phyloP scores from a whole-genome alignment of 2,888 invertebrate genomes.

The Atrina japonica region DNA sequence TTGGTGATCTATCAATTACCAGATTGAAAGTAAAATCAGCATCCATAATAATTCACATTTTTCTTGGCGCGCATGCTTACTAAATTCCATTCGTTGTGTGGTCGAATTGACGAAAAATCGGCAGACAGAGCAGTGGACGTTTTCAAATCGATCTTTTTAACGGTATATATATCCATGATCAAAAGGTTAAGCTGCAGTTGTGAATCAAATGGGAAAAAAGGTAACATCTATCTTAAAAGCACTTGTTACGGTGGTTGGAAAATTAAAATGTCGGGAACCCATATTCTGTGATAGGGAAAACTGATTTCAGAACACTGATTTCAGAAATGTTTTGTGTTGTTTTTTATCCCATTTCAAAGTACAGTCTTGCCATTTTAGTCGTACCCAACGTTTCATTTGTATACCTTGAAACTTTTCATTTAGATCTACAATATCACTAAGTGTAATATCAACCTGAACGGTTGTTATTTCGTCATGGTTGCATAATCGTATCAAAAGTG shows the following conservation, averaged over 20 bases:
- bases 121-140: not conserved
- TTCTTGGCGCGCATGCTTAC: not conserved
- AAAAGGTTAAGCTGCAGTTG: constrained; percentile 39
- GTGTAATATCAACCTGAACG: constrained; percentile 1
- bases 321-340: too few species aligned
- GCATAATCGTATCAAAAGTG: too few species aligned
- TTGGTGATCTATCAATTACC: constrained; percentile 6
- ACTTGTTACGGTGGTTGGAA: constrained; percentile 19
- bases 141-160: not conserved
- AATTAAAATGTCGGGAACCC: constrained; percentile 31
- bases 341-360: constrained; percentile 15
- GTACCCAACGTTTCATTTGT: constrained; percentile 16
- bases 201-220: constrained; percentile 49
- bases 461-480: too few species aligned
- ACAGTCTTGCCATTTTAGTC: constrained; percentile 23
- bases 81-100: constrained; percentile 19
- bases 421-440: constrained; percentile 16
- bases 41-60: constrained; percentile 3
- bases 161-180: constrained; percentile 21
- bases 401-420: constrained; percentile 19
- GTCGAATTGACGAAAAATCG: not conserved
- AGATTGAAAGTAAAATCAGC: constrained; percentile 3
- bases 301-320: too few species aligned
- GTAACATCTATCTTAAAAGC: constrained; percentile 45
- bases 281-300: constrained; percentile 9